These are phyloP conservation scores for Montipora sp. DNA, from an alignment of 64 coral and sea anemone species.

Conservation along the genomic window DNA sequence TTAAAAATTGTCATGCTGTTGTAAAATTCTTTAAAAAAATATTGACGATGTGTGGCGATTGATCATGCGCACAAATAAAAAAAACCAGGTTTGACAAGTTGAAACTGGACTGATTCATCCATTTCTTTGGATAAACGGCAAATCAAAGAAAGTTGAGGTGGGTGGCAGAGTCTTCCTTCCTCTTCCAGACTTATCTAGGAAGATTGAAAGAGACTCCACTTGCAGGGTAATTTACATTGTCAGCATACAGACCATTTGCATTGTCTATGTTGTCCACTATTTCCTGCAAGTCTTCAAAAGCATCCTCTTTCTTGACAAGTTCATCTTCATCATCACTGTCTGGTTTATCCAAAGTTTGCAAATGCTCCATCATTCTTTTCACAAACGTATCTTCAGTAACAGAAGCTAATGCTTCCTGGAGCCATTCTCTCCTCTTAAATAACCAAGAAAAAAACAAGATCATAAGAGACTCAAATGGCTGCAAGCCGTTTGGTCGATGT, in stretches of 20 bases:
- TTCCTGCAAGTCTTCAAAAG: slow-evolving; percentile 36
- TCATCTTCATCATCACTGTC: slow-evolving; percentile 42
- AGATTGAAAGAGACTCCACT: too few relatives aligned
- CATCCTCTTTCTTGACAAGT: slow-evolving; percentile 40
- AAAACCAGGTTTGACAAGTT: too few relatives aligned
- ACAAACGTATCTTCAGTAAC: slow-evolving; percentile 60
- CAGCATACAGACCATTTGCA: slow-evolving; percentile 55
- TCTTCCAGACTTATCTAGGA: too few relatives aligned
- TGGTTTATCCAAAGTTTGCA: slow-evolving; percentile 31
- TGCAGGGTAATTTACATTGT: too few relatives aligned
- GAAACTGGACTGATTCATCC: too few relatives aligned
- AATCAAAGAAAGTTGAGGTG: too few relatives aligned
- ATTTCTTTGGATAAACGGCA: too few relatives aligned
- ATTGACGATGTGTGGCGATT: too few relatives aligned
- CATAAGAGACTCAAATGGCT: not conserved
- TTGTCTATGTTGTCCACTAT: slow-evolving; percentile 71
- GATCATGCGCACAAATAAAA: too few relatives aligned
- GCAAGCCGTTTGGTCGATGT: not conserved
- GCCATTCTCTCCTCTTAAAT: slow-evolving; percentile 54
- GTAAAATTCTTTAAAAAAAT: too few relatives aligned
- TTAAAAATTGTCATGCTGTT: too few relatives aligned
- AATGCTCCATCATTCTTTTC: slow-evolving; percentile 61
- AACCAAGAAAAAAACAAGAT: not conserved
- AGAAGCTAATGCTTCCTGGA: slow-evolving; percentile 57
- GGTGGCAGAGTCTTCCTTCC: too few relatives aligned